phyloP scores from a whole-genome alignment of 2,888 invertebrate species.

The Amphipoea lucens region DNA sequence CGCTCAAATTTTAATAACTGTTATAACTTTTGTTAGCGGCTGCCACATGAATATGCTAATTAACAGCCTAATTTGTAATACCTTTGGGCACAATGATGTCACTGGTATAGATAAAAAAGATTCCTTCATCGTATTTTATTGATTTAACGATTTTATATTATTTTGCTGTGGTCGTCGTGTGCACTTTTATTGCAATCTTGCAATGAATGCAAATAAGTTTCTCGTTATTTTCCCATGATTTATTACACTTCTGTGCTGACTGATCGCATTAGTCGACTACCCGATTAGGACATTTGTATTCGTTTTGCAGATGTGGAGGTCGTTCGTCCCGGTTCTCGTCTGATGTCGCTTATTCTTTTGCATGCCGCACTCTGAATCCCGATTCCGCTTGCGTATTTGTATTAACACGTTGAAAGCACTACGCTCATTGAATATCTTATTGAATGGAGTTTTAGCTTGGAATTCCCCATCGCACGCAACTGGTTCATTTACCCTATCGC shows the following conservation, averaged over 20 bases:
- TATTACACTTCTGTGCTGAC: constrained; percentile 73
- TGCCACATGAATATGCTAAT: constrained; percentile 69
- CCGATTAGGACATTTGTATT: constrained; percentile 85
- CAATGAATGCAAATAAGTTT: constrained; percentile 72
- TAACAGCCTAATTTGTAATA: constrained; percentile 63
- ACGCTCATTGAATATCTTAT: constrained; percentile 76
- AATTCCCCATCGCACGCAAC: constrained; percentile 55
- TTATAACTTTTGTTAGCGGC: constrained; percentile 65
- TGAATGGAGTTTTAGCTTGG: constrained; percentile 53
- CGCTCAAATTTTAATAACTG: constrained; percentile 71
- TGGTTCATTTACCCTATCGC: constrained; percentile 49
- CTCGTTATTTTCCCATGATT: constrained; percentile 75
- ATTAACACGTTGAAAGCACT: constrained; percentile 84
- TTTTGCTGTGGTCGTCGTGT: constrained; percentile 48
- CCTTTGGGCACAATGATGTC: constrained; percentile 65
- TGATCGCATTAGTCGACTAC: constrained; percentile 76
- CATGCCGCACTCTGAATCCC: constrained; percentile 78
- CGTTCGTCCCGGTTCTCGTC: constrained; percentile 89
- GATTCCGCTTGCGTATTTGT: constrained; percentile 83
- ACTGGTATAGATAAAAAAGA: constrained; percentile 58
- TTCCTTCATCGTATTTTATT: constrained; percentile 59
- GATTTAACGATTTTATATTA: constrained; percentile 54
- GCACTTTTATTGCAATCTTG: constrained; percentile 70
- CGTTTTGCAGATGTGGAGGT: constrained; percentile 84
- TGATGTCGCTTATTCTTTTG: constrained; percentile 82